Evolutionary conservation across 2,888 invertebrate species (phyloP).

Genomic region (Phorcus lineatus): DNA sequence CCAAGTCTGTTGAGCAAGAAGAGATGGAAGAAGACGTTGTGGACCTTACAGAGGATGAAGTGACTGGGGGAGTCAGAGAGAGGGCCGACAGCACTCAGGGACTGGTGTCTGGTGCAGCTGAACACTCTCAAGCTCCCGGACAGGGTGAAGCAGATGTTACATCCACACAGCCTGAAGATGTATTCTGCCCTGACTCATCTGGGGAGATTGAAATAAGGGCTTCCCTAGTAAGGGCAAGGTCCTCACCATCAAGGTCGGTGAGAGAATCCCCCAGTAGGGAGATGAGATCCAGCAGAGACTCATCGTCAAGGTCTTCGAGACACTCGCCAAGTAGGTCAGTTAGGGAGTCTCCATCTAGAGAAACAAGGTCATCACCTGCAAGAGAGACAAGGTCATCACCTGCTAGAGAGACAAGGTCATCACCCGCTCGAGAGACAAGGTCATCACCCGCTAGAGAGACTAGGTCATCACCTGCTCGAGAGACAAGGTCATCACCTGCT

Average conservation of each 20-base stretch:
- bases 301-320: neutral
- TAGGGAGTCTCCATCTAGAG: neutral
- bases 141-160: neutral
- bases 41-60: constrained; percentile 35
- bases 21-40: constrained; percentile 16
- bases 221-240: neutral
- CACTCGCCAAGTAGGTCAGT: neutral
- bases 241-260: neutral
- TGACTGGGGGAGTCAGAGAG: neutral
- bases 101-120: neutral
- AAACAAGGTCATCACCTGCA: neutral
- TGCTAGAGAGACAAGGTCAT: neutral
- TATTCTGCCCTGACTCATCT: neutral
- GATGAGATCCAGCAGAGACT: neutral
- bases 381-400: neutral
- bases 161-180: neutral
- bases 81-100: constrained; percentile 8
- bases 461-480: neutral
- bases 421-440: neutral
- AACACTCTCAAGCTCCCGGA: neutral
- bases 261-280: neutral
- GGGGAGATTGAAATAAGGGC: constrained; percentile 4
- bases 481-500: neutral
- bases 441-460: neutral
- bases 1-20: no score